These are phyloP conservation scores for Poeciliopsis paucimaculata DNA, from an alignment of 2,797 vertebrate genomes.

Conservation along the genomic window DNA sequence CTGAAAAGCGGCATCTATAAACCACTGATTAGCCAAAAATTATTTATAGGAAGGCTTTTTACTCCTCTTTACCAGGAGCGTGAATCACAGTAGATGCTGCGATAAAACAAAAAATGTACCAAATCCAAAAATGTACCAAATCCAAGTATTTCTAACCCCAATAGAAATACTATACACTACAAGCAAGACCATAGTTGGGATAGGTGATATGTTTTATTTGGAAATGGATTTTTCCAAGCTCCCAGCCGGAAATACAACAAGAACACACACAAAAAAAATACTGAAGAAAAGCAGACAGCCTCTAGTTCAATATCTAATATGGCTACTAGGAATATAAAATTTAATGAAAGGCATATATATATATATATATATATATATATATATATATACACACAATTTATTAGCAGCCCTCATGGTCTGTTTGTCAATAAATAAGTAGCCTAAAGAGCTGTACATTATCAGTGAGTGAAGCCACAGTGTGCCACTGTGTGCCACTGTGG, in stretches of 20 bases:
- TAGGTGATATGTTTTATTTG: background rate
- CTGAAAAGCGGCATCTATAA: background rate
- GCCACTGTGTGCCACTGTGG: too few species aligned
- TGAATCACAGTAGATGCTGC: background rate
- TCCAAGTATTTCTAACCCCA: too few species aligned
- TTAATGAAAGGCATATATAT: background rate
- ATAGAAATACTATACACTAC: background rate
- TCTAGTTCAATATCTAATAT: background rate
- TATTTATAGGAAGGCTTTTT: background rate
- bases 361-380: background rate
- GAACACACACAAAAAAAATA: background rate
- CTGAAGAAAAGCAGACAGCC: background rate
- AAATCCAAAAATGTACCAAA: background rate
- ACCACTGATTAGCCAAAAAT: background rate
- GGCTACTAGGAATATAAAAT: background rate
- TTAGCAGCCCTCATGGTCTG: background rate
- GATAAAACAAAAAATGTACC: background rate
- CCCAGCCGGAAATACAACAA: background rate
- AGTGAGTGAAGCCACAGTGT: too few species aligned
- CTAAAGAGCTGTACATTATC: background rate
- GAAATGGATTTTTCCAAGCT: background rate
- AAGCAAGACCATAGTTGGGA: background rate
- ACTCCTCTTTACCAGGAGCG: background rate
- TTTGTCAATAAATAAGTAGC: background rate
- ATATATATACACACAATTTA: background rate